A percentile compares a stretch with the other conserved stretches of the same genome.
Conservation (phyloP, 2,888 invertebrate species). For the Pedicia rivosa region DNA sequence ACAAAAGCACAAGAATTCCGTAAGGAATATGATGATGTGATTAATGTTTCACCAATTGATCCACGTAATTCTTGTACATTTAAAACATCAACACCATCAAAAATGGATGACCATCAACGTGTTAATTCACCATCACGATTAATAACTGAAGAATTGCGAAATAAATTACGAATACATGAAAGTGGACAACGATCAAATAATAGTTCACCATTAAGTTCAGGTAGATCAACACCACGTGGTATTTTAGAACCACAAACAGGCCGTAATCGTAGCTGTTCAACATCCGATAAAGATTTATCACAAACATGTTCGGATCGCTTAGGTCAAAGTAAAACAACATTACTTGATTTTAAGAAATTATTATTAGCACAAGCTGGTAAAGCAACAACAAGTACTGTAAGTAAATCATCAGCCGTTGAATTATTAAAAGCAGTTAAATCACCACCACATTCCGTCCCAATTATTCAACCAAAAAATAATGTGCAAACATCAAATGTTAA, state of each 20-base stretch:
- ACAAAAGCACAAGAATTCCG: slow-evolving; percentile 6
- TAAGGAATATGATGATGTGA: slow-evolving; percentile 27
- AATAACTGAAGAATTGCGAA: slow-evolving; percentile 56
- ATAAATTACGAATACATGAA: slow-evolving; percentile 11
- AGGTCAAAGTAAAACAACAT: slow-evolving; percentile 55
- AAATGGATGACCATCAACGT: slow-evolving; percentile 27
- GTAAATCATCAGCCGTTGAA: slow-evolving; percentile 59
- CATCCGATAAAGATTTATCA: slow-evolving; percentile 27
- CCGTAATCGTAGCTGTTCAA: slow-evolving; percentile 45
- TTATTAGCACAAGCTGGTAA: slow-evolving; percentile 61
- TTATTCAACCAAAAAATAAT: background rate
- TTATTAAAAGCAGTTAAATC: slow-evolving; percentile 31
- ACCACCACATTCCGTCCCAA: background rate
- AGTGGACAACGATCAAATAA: slow-evolving; percentile 23
- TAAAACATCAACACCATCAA: slow-evolving; percentile 51
- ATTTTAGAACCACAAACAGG: slow-evolving; percentile 22
- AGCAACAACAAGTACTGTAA: slow-evolving; percentile 34
- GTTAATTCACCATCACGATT: slow-evolving; percentile 3
- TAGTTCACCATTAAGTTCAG: slow-evolving; percentile 36
- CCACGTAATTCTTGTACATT: slow-evolving; percentile 42
- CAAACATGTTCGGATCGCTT: slow-evolving; percentile 46
- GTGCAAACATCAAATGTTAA: slow-evolving; percentile 15
- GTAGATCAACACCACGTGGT: slow-evolving; percentile 32
- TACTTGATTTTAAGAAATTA: slow-evolving; percentile 70
- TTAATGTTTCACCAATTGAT: slow-evolving; percentile 51